phyloP scores from a whole-genome alignment of 2,888 invertebrate species.

The Pachycephus smyrnensis region DNA sequence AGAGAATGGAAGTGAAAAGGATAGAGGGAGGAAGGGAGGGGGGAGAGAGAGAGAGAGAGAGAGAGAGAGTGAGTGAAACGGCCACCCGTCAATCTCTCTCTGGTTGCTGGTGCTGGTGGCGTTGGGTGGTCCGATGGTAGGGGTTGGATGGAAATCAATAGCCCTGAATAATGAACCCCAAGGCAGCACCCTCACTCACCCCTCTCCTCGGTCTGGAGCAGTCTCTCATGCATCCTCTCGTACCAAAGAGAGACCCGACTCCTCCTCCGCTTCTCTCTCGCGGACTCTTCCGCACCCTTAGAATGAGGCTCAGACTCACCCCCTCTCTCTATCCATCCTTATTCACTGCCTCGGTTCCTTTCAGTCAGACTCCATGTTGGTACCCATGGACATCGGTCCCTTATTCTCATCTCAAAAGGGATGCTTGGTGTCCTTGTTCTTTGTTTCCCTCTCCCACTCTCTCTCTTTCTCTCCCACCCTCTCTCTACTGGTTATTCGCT shows the following conservation, averaged over 20 bases:
- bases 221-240: constrained; percentile 59
- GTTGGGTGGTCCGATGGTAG: constrained; percentile 54
- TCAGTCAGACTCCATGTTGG: neutral
- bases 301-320: neutral
- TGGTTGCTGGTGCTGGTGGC: constrained; percentile 46
- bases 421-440: neutral
- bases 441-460: constrained; percentile 2
- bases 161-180: constrained; percentile 66
- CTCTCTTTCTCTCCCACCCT: neutral
- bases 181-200: constrained; percentile 58
- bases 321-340: too few relatives aligned
- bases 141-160: constrained; percentile 66
- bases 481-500: neutral
- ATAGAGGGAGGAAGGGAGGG: constrained; percentile 33
- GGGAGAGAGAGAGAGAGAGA: constrained; percentile 27
- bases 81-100: constrained; percentile 51
- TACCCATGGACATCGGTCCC: neutral
- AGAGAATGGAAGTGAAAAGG: constrained; percentile 18
- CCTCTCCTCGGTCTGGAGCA: constrained; percentile 56
- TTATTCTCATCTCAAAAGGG: neutral
- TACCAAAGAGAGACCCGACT: constrained; percentile 30
- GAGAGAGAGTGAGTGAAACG: constrained; percentile 13
- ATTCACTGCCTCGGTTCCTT: neutral
- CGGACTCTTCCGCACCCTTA: constrained; percentile 1
- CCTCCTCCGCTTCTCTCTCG: constrained; percentile 8